Base-by-base conservation (phyloP, 2,888 invertebrate species). In the Euzetes globulus region DNA sequence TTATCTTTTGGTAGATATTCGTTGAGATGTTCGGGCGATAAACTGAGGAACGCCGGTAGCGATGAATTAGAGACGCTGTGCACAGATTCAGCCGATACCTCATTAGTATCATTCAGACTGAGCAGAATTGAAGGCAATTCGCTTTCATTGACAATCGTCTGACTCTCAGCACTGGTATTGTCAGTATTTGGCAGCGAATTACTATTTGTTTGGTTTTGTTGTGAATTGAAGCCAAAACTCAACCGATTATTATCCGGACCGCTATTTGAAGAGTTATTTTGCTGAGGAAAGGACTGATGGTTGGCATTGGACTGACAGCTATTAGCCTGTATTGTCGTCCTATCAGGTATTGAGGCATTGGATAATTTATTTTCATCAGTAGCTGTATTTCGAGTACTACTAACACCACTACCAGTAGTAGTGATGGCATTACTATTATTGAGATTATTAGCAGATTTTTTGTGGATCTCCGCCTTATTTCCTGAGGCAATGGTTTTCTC, bases 51-150 rank as follows among this genome's bases (percentile, higher is more conserved):
- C n/a, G 72, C 58, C 60, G 72, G 63, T 11, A 72, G 58, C 17
- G 45, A 60, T 45, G 72, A 72, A n/a, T 72, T 72, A 11, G 63
- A 63, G 45, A 72, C 72, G 25, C 72, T 72, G 37, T 72, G 60
- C 25, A 72, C 72, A 22, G 72, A 72, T 41, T 72, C 72, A 15
- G 72, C 45, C 0, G 72, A 72, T 15, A 72, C 60, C 19, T 63
- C 72, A 58, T 72, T 33, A 6, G 60, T 63, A 9, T 72, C 72
- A n/a, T 60, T 58, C 17, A 72, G 60, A n/a, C 72, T 47, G 41
- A 72, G 33, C 41, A 65, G 33, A 72, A 72, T 63, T 58, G 58
- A 41, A 2, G 72, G 72, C 25, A 72, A 60, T 47, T 72, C 58
- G 13, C 13, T 19, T 25, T 72, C 72, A 29, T 72, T 50, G 3